Conservation (phyloP, 2,888 invertebrate genomes). For the Scrobipalpa atriplicella region DNA sequence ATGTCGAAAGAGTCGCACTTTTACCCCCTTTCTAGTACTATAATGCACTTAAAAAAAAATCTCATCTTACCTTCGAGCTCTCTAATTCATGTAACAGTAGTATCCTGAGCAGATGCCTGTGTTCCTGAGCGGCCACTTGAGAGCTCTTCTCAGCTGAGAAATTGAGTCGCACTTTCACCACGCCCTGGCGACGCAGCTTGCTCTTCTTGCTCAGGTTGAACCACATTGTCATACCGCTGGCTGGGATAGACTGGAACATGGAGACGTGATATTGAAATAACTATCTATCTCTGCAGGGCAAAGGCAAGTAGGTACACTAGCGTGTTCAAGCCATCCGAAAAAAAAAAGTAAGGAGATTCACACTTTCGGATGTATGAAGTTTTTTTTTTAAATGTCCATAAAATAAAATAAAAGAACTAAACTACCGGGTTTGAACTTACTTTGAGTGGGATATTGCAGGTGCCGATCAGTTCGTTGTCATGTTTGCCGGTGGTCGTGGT, state of each 20-base stretch:
- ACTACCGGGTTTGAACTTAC: slow-evolving; percentile 69
- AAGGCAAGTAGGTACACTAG: no score
- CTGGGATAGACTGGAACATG: slow-evolving; percentile 90
- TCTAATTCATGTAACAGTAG: slow-evolving; percentile 91
- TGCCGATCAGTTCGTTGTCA: slow-evolving; percentile 97
- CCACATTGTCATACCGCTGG: slow-evolving; percentile 96
- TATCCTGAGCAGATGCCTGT: slow-evolving; percentile 89
- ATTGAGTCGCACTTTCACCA: slow-evolving; percentile 91
- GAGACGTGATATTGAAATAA: not conserved
- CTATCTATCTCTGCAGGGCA: no score
- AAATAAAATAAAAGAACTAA: no score
- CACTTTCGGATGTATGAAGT: no score
- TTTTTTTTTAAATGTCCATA: no score
- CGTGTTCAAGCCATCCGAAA: no score
- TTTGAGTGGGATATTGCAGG: slow-evolving; percentile 91
- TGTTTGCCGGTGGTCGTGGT: slow-evolving; percentile 97
- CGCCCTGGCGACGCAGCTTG: slow-evolving; percentile 92
- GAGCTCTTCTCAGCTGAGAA: slow-evolving; percentile 94
- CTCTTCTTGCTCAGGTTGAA: slow-evolving; percentile 93
- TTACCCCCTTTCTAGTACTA: no score
- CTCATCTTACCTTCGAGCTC: slow-evolving; percentile 85
- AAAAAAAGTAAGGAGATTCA: no score
- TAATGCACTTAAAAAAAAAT: no score
- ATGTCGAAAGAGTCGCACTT: slow-evolving; percentile 83
- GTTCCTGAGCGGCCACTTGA: slow-evolving; percentile 93